Percentiles rank a stretch among this genome's conserved stretches.
Evolutionary conservation across 2,113 vertebrate genomes (phyloP).

Genomic region (Ochotona princeps): DNA sequence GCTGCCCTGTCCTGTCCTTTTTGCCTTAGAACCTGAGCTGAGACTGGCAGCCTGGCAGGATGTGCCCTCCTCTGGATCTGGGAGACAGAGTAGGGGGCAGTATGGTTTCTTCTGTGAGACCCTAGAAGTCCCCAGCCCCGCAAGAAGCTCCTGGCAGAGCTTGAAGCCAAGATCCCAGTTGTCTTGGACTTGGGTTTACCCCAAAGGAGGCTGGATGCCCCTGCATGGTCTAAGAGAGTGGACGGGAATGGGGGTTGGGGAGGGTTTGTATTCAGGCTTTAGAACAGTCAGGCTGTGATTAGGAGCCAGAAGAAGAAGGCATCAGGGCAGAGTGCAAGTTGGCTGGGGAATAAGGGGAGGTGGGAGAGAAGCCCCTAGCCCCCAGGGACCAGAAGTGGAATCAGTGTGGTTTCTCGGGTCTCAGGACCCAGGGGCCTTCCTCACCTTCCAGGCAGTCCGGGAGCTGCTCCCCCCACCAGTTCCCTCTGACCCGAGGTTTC

Average conservation of each 20-base stretch:
- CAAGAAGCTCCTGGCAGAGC: neutral
- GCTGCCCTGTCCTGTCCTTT: conserved; percentile 8
- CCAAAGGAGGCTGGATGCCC: neutral
- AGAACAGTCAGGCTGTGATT: neutral
- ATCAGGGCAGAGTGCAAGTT: neutral
- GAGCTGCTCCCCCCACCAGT: neutral
- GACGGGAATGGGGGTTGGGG: too few relatives aligned
- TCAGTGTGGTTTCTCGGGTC: too few relatives aligned
- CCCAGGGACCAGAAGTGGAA: neutral
- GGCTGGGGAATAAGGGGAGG: neutral
- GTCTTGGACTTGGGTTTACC: neutral
- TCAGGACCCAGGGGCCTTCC: neutral
- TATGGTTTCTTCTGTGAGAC: neutral
- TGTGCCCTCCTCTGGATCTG: conserved; percentile 26
- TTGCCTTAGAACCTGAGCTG: neutral
- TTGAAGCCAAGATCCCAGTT: neutral
- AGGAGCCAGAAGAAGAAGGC: neutral
- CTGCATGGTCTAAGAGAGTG: neutral
- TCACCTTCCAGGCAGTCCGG: neutral
- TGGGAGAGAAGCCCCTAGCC: neutral
- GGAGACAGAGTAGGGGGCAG: neutral
- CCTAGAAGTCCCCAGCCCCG: neutral
- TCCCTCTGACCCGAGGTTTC: conserved; percentile 33
- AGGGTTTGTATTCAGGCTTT: neutral
- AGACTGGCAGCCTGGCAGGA: neutral